Evolutionary conservation across 1,140 invertebrate genomes (phyloP), one percentile per base, ranked within the genome.

Genomic region (Drosophila bocki): DNA sequence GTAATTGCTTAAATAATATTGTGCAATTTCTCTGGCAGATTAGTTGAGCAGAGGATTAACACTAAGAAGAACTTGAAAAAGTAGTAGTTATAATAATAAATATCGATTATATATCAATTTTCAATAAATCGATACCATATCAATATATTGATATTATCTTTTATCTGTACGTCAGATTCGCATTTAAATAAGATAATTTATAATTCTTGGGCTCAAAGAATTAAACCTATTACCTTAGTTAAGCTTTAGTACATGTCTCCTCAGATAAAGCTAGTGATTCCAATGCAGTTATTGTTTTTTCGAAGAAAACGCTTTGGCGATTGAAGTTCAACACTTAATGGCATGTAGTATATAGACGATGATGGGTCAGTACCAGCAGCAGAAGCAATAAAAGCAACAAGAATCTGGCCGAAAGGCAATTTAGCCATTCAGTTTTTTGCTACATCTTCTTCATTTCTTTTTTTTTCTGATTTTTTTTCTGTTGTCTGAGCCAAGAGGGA

Each of bases 361-460:
- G 53, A 72, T 72, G 67, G 65, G 62, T 69, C 62, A 68, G 62
- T 15, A 72, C 15, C 26, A 57, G 39, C 35, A 59, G 19, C 35
- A 59, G 19, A 37, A 50, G n/a, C 37, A 64, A 72, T 41, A 76
- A 50, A 50, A 51, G 11, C 22, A 57, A 72, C 26, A 41, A 45
- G 44, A 70, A 44, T 35, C 67, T 63, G 62, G 71, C 58, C 70
- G 33, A 80, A 70, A 75, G 67, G 70, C 60, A 60, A 80, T 54
- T 69, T 59, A 60, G 78, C 44, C 57, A 78, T 78, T 78, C 41
- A 68, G 63, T 56, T 69, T 58, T 37, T 33, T 29, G n/a, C 13
- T 6, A 17, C 57, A 60, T 22, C 59, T 61, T 50, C 58, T 35
- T 60, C 56, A 58, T 62, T 62, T 45, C 26, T 8, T 12, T 26